Conservation (phyloP, 2,888 invertebrate species). For the Phortica okadai region DNA sequence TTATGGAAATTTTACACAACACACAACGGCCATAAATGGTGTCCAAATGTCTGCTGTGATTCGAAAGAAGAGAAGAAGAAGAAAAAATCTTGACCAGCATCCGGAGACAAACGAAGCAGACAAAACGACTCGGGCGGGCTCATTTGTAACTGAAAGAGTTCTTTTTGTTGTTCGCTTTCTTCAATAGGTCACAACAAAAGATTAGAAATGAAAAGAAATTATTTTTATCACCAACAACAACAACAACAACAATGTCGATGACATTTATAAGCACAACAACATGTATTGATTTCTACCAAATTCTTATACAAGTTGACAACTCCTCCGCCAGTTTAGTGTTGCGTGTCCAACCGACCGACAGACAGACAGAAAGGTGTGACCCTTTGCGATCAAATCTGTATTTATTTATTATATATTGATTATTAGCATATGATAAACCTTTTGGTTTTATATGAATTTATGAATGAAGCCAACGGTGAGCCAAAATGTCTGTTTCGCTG, state of each 20-base stretch:
- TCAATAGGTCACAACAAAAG: slow-evolving; percentile 35
- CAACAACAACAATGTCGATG: neutral
- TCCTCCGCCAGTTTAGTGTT: neutral
- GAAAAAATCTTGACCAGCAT: slow-evolving; percentile 46
- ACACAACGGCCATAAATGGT: slow-evolving; percentile 51
- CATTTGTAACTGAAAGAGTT: slow-evolving; percentile 57
- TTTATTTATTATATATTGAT: slow-evolving; percentile 24
- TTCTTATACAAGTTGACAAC: neutral
- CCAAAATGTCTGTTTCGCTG: neutral
- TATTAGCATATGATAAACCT: slow-evolving; percentile 25
- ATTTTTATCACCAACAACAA: slow-evolving; percentile 32
- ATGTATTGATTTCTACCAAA: slow-evolving; percentile 11
- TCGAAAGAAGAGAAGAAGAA: slow-evolving; percentile 32
- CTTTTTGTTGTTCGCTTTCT: neutral
- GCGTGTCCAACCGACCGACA: neutral
- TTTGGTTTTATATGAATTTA: slow-evolving; percentile 12
- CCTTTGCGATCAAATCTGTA: slow-evolving; percentile 5
- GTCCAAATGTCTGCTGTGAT: slow-evolving; percentile 22
- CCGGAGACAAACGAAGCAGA: slow-evolving; percentile 14
- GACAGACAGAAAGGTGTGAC: slow-evolving; percentile 11
- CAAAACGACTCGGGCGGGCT: slow-evolving; percentile 59
- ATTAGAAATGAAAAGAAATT: slow-evolving; percentile 12
- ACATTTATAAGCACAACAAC: neutral
- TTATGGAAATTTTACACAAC: slow-evolving; percentile 61
- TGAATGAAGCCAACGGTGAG: neutral